Conservation (phyloP, 2,797 vertebrate genomes). For the Miichthys miiuy region DNA sequence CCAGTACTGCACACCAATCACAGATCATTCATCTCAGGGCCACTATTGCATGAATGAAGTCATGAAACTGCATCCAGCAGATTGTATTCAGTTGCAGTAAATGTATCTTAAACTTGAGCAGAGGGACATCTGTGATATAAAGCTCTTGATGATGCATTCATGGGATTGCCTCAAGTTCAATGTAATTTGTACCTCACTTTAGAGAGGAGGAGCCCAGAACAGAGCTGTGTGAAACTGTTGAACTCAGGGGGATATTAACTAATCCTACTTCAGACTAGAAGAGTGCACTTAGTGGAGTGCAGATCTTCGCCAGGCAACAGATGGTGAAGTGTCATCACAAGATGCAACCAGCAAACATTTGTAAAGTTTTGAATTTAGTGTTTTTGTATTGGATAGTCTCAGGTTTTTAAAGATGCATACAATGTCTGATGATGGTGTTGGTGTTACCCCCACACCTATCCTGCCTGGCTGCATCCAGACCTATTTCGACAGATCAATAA, state of each 20-base stretch:
- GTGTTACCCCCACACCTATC: background rate
- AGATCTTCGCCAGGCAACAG: no score
- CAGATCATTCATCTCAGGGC: background rate
- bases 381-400: no score
- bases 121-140: slow-evolving; percentile 7
- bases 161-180: slow-evolving; percentile 14
- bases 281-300: no score
- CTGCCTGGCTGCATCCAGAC: background rate
- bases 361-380: no score
- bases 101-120: slow-evolving; percentile 29
- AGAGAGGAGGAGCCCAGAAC: slow-evolving; percentile 13
- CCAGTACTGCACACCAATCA: background rate
- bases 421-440: background rate
- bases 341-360: no score
- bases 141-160: slow-evolving; percentile 19
- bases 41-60: background rate
- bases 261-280: slow-evolving; percentile 42
- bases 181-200: slow-evolving; percentile 26
- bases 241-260: slow-evolving; percentile 19
- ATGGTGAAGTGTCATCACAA: no score
- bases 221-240: slow-evolving; percentile 54
- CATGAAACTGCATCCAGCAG: slow-evolving; percentile 4
- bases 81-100: slow-evolving; percentile 27
- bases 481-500: background rate
- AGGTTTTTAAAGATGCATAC: no score